Evolutionary conservation across 2,113 vertebrate species (phyloP).

Genomic region (Sialia sialis): DNA sequence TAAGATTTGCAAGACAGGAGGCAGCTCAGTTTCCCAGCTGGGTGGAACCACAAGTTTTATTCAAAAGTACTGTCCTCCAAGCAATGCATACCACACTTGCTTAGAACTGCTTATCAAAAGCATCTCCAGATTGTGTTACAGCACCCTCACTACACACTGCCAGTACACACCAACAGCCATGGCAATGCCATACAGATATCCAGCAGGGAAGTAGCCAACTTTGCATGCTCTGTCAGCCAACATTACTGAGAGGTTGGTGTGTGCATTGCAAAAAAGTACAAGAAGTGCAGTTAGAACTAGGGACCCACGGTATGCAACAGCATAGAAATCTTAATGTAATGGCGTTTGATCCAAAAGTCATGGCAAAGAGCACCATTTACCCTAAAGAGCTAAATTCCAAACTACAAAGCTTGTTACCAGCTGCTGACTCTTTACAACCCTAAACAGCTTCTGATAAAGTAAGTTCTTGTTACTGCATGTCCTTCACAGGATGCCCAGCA

Average conservation of each 20-base stretch:
- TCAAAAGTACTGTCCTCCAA: not conserved
- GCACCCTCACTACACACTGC: not conserved
- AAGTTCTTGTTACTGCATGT: not conserved
- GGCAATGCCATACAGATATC: not conserved
- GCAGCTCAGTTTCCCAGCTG: not conserved
- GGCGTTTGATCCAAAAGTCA: not conserved
- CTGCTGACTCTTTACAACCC: not conserved
- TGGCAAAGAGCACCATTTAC: not conserved
- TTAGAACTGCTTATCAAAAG: not conserved
- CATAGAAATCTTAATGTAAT: not conserved
- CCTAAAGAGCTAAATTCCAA: not conserved
- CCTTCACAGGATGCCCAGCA: not conserved
- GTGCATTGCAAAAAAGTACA: not conserved
- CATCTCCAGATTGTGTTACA: not conserved
- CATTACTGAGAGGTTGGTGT: not conserved
- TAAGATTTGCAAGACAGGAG: not conserved
- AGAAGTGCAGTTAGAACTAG: not conserved
- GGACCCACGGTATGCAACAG: rapidly evolving
- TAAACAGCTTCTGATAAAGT: not conserved
- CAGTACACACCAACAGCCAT: not conserved
- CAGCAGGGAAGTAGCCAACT: not conserved
- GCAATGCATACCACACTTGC: not conserved
- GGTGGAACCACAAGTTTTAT: not conserved
- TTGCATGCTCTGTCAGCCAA: not conserved
- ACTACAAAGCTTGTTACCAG: not conserved